Percentiles rank a stretch among this genome's conserved stretches.
Conservation (phyloP, 2,113 vertebrate species). For the Myrmecobius fasciatus region DNA sequence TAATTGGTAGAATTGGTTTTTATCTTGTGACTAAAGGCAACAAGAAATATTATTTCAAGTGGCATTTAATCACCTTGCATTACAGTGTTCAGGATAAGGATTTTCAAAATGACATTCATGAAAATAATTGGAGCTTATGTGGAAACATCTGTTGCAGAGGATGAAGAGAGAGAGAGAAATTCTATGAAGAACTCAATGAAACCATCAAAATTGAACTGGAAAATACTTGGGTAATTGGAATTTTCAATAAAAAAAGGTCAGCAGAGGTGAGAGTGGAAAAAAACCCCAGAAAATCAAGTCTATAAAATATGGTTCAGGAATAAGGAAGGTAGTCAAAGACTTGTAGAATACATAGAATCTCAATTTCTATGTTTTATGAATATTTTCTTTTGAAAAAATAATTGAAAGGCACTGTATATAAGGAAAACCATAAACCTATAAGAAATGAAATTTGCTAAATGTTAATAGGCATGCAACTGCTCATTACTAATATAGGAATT, state of each 20-base stretch:
- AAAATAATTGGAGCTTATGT: neutral
- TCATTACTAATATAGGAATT: neutral
- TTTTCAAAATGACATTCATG: neutral
- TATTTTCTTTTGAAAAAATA: neutral
- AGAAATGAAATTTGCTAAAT: neutral
- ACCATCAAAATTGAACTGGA: neutral
- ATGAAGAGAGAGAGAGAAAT: neutral
- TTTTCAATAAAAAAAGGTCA: neutral
- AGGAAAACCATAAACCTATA: neutral
- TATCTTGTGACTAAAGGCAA: neutral
- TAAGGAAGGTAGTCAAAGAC: neutral
- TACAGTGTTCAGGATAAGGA: neutral
- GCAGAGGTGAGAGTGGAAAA: neutral
- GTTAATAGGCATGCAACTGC: neutral
- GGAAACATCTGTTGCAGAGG: neutral
- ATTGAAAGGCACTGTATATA: neutral
- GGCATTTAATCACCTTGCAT: neutral
- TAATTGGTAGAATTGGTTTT: neutral
- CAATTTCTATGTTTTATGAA: neutral
- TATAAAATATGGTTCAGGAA: neutral
- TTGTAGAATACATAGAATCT: neutral
- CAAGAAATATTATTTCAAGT: neutral
- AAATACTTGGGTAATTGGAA: neutral
- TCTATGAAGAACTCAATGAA: neutral
- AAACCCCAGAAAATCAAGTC: neutral